These are phyloP conservation scores for Embidobia sp. DNA, from an alignment of 2,888 invertebrate species.

Conservation along the genomic window DNA sequence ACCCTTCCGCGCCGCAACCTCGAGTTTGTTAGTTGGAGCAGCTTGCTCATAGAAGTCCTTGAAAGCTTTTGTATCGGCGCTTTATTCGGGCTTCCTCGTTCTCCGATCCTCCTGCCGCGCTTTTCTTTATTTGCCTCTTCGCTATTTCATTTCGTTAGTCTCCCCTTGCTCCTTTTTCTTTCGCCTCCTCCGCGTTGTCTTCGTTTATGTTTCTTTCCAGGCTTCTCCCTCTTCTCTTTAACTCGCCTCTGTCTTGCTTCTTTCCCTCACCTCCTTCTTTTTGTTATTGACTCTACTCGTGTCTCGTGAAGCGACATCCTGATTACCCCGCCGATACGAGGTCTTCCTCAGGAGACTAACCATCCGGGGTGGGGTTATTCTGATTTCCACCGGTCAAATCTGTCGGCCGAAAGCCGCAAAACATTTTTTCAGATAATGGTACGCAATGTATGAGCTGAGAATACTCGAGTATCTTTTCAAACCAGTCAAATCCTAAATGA, in stretches of 20 bases:
- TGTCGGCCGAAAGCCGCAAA: no score
- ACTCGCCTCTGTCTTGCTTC: background rate
- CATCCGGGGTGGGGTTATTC: no score
- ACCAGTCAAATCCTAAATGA: no score
- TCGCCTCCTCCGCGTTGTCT: slow-evolving; percentile 24
- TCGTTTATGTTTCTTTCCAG: slow-evolving; percentile 36
- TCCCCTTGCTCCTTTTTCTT: slow-evolving; percentile 36
- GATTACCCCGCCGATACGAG: slow-evolving; percentile 24
- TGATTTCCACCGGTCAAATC: no score
- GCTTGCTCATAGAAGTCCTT: slow-evolving; percentile 70
- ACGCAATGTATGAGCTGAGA: no score
- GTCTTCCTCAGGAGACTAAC: no score
- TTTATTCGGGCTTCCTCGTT: slow-evolving; percentile 63
- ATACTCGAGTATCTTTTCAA: no score
- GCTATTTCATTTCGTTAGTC: slow-evolving; percentile 58
- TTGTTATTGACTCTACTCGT: slow-evolving; percentile 19
- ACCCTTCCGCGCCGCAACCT: slow-evolving; percentile 56
- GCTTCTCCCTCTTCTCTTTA: slow-evolving; percentile 22
- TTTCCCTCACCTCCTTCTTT: slow-evolving; percentile 3
- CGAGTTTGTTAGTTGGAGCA: slow-evolving; percentile 73
- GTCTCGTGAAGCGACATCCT: slow-evolving; percentile 23
- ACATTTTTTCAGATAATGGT: no score
- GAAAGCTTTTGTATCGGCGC: slow-evolving; percentile 66
- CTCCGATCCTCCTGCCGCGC: slow-evolving; percentile 39
- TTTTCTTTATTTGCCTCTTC: slow-evolving; percentile 63